Evolutionary conservation across 2,797 vertebrate species (phyloP), one percentile per base, ranked within the genome.

Genomic region (Danio aesculapii): DNA sequence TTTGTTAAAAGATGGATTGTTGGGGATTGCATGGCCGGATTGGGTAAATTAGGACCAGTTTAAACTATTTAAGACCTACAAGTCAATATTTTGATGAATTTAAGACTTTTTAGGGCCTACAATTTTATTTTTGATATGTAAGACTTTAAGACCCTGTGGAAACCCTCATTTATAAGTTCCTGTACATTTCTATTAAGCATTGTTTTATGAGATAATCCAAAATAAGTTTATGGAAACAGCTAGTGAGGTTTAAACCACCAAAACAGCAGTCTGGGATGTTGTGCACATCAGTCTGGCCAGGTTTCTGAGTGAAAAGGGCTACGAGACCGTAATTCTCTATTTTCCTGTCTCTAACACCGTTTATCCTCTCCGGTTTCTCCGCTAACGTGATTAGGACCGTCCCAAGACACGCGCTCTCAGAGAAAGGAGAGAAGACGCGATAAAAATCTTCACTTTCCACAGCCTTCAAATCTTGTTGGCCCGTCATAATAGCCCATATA

Each of bases 341-440:
- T 97, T 98, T 98, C 96, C 96, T 97, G 95, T 88, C 21, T 90
- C 92, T 97, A 97, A 98, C 95, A 93, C 95, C 92, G 94, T 96
- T 97, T 95, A 94, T 93, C 92, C 90, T 95, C 95, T 98, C 97
- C 94, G 93, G 95, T 99, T 99, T 98, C 97, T 52, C 80, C 86
- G 81, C 96, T 96, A 98, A 99, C 95, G 90, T 92, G 94, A 97
- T 99, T 98, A 99, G 90, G 90, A 79, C 92, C 90, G 94, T 98
- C 98, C 97, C 97, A 97, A 97, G 97, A 97, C 93, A 93, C 94
- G 93, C 93, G 92, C 91, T 92, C 92, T 93, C 90, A 94, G 94
- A 95, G 94, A 96, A 94, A 93, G 91, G 93, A 94, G 94, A 96
- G 87, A 89, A 92, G 89, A 95, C 93, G 91, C 88, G 96, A 95